These are phyloP conservation scores for Prolemur simus DNA, from an alignment of 2,113 vertebrate genomes.

Conservation along the genomic window DNA sequence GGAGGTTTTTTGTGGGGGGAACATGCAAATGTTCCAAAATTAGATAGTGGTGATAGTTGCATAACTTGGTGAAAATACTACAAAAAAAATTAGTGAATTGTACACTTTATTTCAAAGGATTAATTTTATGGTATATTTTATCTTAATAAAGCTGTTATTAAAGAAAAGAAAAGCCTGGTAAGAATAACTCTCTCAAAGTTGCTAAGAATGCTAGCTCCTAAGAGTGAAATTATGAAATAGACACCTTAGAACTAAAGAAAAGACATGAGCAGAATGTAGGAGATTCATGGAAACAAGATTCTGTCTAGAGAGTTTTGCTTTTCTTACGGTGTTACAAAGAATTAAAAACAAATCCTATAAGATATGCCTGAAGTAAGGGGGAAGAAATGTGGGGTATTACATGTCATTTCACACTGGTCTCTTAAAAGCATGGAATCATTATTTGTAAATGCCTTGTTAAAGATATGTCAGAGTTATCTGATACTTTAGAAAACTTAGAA, in stretches of 20 bases:
- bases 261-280: background rate
- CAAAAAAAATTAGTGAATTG: background rate
- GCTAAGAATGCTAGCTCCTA: background rate
- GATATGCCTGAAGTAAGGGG: background rate
- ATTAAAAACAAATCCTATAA: background rate
- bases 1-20: background rate
- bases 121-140: background rate
- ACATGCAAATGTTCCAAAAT: background rate
- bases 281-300: background rate
- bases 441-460: background rate
- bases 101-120: background rate
- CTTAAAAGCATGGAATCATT: background rate
- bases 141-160: background rate
- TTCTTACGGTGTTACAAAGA: background rate
- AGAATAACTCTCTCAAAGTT: background rate
- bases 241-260: background rate
- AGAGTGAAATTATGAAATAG: background rate
- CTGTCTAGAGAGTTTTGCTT: background rate
- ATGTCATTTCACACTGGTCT: background rate
- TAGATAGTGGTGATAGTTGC: background rate
- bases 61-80: background rate
- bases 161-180: background rate
- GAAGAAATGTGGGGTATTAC: background rate
- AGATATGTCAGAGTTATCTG: background rate
- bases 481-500: background rate